Conservation (phyloP, 1,140 invertebrate genomes). For the Thalassaphorura encarpata region DNA sequence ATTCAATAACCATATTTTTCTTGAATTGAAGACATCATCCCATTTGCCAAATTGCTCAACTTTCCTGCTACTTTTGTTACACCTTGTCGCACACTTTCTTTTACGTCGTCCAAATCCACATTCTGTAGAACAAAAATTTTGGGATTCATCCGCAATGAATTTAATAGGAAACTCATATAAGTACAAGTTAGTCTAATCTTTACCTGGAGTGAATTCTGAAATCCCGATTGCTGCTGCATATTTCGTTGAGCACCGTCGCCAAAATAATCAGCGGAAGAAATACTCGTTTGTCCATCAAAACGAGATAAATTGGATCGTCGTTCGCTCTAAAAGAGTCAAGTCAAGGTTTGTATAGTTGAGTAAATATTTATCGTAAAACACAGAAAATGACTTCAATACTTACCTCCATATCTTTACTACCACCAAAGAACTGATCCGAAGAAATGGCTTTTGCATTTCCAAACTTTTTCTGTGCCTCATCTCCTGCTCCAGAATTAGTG, state of each 20-base stretch:
- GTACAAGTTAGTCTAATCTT: background rate
- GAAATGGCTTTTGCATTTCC: slow-evolving; percentile 94
- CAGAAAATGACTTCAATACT: slow-evolving; percentile 27
- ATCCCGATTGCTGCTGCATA: slow-evolving; percentile 33
- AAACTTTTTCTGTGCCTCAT: slow-evolving; percentile 86
- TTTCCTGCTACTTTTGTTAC: slow-evolving; percentile 93
- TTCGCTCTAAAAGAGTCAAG: slow-evolving; percentile 43
- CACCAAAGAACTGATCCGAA: slow-evolving; percentile 89
- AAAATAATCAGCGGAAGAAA: slow-evolving; percentile 94
- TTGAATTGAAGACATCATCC: slow-evolving; percentile 85
- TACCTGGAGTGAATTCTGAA: slow-evolving; percentile 22
- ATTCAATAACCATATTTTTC: slow-evolving; percentile 38
- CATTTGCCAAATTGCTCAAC: slow-evolving; percentile 84
- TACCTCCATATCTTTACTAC: slow-evolving; percentile 55
- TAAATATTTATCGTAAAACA: background rate
- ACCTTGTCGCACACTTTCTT: slow-evolving; percentile 89
- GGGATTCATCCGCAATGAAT: too few species aligned
- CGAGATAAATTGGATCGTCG: slow-evolving; percentile 54
- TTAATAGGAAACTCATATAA: too few species aligned
- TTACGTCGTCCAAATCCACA: slow-evolving; percentile 86
- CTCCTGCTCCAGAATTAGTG: slow-evolving; percentile 31
- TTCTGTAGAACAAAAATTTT: slow-evolving; percentile 39
- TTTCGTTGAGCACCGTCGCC: slow-evolving; percentile 46
- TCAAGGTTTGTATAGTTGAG: background rate
- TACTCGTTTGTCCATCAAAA: slow-evolving; percentile 83